Conservation (phyloP, 2,113 vertebrate species). For the Ameiurus melas region DNA sequence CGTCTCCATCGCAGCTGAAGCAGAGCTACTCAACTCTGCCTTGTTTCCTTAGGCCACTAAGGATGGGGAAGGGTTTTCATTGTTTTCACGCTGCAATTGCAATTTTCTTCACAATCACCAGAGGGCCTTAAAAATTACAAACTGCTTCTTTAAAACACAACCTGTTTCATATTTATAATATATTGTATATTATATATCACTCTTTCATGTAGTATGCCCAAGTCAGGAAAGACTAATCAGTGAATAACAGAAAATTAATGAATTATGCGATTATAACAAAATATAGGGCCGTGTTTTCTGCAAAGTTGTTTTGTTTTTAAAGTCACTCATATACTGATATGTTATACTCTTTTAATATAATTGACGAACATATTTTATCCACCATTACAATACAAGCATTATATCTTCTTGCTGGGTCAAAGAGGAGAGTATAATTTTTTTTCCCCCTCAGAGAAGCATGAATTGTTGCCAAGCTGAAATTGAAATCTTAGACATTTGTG, state of each 20-base stretch:
- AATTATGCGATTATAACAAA: background rate
- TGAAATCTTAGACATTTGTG: conserved; percentile 56
- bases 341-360: background rate
- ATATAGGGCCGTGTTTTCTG: background rate
- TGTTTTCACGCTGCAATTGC: background rate
- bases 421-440: conserved; percentile 40
- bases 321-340: background rate
- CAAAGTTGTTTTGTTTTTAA: background rate
- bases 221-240: background rate
- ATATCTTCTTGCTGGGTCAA: conserved; percentile 17
- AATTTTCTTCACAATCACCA: too few relatives aligned
- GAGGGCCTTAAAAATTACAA: background rate
- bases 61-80: background rate
- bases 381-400: background rate
- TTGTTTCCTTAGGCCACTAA: background rate
- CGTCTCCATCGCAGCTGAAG: background rate
- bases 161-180: background rate
- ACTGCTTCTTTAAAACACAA: background rate
- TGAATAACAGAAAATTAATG: background rate
- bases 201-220: background rate
- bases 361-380: background rate
- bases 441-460: conserved; percentile 53
- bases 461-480: conserved; percentile 56
- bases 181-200: background rate
- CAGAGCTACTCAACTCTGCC: background rate